Conservation (phyloP, 2,113 vertebrate species). For the Edolisoma coerulescens region DNA sequence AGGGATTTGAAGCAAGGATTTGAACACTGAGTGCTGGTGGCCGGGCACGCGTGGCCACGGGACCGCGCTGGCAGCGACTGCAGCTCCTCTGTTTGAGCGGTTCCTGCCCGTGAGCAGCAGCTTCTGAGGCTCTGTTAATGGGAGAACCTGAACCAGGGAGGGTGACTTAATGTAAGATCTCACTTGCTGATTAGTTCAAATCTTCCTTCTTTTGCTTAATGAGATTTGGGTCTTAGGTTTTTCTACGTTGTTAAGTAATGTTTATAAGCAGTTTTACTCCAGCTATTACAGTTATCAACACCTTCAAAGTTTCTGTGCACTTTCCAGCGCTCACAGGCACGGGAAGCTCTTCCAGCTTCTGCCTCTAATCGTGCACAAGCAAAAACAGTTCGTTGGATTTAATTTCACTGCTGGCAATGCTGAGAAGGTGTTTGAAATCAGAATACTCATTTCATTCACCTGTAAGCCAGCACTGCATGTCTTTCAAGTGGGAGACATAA, state of each 20-base stretch:
- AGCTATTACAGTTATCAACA: conserved; percentile 14
- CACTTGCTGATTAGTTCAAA: conserved; percentile 51
- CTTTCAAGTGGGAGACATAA: not conserved
- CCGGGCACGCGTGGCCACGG: fast-evolving
- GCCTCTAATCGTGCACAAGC: not conserved
- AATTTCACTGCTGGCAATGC: not conserved
- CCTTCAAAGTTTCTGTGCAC: not conserved
- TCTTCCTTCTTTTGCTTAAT: conserved; percentile 57
- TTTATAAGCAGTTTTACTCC: conserved; percentile 56
- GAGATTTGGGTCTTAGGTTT: conserved; percentile 40
- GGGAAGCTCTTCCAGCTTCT: not conserved
- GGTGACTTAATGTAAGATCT: conserved; percentile 54
- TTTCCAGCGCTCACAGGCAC: not conserved
- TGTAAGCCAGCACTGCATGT: not conserved
- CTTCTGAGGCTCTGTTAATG: conserved; percentile 27
- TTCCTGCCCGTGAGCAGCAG: conserved; percentile 1
- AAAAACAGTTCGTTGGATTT: not conserved
- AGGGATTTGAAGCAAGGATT: fast-evolving
- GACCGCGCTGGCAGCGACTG: not conserved
- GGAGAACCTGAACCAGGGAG: conserved; percentile 49
- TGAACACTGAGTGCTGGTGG: fast-evolving
- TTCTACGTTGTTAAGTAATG: conserved; percentile 1
- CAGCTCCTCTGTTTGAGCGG: not conserved
- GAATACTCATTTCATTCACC: not conserved
- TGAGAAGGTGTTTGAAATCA: not conserved